Conservation (phyloP, 2,888 invertebrate species). For the Amblyjoppa fuscipennis region DNA sequence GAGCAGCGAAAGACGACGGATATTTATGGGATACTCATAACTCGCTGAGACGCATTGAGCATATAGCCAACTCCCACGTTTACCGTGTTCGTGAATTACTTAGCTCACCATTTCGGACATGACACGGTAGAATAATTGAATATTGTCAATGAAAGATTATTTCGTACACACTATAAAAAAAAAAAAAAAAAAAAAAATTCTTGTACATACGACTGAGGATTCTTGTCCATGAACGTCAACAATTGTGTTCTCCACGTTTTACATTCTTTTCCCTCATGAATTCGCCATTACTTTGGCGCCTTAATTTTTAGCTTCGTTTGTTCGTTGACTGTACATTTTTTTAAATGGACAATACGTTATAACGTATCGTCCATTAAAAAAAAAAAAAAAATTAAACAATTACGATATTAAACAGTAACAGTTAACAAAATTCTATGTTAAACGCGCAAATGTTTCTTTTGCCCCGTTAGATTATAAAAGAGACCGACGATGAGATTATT, state of each 20-base stretch:
- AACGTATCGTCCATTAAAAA: too few species aligned
- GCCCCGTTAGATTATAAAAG: slow-evolving; percentile 1
- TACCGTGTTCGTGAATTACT: slow-evolving; percentile 25
- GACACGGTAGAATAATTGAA: slow-evolving; percentile 44
- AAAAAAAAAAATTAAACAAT: too few species aligned
- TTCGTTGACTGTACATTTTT: neutral
- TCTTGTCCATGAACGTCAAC: neutral
- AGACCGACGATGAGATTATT: neutral
- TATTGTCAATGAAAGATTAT: slow-evolving; percentile 9
- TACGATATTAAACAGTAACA: too few species aligned
- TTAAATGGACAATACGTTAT: neutral
- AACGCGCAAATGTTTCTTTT: neutral
- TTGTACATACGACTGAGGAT: neutral
- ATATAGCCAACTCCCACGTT: slow-evolving; percentile 30
- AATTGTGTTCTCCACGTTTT: neutral
- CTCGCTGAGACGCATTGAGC: slow-evolving; percentile 11
- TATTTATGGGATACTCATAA: slow-evolving; percentile 35
- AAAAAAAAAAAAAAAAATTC: neutral
- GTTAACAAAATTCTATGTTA: neutral
- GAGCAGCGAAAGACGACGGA: slow-evolving; percentile 14
- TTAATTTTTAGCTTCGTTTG: neutral
- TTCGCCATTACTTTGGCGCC: neutral
- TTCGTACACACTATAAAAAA: neutral
- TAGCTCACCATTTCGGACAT: slow-evolving; percentile 33
- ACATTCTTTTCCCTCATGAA: neutral